phyloP scores from a whole-genome alignment of 2,888 invertebrate genomes.

The Ophion ellenae region DNA sequence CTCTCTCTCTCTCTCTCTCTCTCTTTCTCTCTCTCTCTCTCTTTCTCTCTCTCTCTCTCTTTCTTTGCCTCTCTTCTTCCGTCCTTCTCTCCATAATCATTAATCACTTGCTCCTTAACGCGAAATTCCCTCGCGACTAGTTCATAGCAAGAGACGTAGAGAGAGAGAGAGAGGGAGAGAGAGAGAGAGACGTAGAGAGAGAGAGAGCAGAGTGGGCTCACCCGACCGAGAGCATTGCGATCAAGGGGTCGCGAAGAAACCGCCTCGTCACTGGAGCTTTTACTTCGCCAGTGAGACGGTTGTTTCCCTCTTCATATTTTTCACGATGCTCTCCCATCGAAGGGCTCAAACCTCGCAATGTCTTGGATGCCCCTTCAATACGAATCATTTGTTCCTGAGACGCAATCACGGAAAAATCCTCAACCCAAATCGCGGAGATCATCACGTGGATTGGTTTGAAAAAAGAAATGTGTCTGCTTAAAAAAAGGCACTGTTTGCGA shows the following conservation, averaged over 20 bases:
- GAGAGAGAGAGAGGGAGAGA: constrained; percentile 63
- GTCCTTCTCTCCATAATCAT: constrained; percentile 75
- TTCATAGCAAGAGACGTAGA: constrained; percentile 79
- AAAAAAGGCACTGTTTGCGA: too few relatives aligned
- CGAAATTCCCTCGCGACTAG: constrained; percentile 82
- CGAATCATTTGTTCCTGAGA: constrained; percentile 13
- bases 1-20: not conserved
- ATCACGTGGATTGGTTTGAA: not conserved
- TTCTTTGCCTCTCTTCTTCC: not conserved
- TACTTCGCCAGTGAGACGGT: constrained; percentile 49
- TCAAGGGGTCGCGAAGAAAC: constrained; percentile 73
- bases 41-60: not conserved
- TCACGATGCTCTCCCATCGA: constrained; percentile 17
- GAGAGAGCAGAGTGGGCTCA: constrained; percentile 67
- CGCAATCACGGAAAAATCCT: not conserved
- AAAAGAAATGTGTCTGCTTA: constrained; percentile 41
- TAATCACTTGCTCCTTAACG: constrained; percentile 83
- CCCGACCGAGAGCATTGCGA: constrained; percentile 71
- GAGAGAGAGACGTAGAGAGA: too few relatives aligned
- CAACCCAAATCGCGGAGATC: too few relatives aligned
- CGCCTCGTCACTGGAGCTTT: constrained; percentile 57
- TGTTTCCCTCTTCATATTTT: constrained; percentile 53
- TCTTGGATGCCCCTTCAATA: constrained; percentile 10
- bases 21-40: not conserved
- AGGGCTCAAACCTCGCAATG: constrained; percentile 14